These are phyloP conservation scores for Ptycholaimellus sp. DNA, from an alignment of 2,888 invertebrate species.

Conservation along the genomic window DNA sequence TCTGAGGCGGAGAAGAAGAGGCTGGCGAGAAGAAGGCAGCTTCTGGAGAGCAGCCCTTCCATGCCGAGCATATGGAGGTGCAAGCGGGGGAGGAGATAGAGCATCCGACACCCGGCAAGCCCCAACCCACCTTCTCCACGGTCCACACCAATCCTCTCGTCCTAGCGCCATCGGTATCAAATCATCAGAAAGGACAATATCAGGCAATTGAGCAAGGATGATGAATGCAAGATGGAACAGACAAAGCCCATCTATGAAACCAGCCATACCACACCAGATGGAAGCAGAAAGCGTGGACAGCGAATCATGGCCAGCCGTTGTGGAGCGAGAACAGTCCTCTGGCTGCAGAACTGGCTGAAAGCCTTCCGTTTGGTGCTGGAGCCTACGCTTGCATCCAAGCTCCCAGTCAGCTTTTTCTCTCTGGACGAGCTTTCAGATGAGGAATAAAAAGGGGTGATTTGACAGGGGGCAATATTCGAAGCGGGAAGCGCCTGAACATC, in stretches of 20 bases:
- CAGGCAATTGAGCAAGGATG: conserved; percentile 15
- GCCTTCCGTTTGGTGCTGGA: conserved; percentile 70
- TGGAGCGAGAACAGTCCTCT: conserved; percentile 31
- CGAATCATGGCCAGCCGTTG: too few relatives aligned
- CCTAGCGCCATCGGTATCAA: too few relatives aligned
- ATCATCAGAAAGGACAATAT: too few relatives aligned
- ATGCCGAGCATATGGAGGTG: background rate
- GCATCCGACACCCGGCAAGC: too few relatives aligned
- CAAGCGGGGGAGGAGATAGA: background rate
- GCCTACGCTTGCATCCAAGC: conserved; percentile 68
- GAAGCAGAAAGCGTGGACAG: conserved; percentile 4
- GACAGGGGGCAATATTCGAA: conserved; percentile 80
- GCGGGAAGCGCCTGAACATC: conserved; percentile 92
- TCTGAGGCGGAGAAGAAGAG: conserved; percentile 10
- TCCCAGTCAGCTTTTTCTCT: conserved; percentile 31
- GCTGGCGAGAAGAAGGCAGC: conserved; percentile 9
- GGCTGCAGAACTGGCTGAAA: conserved; percentile 68
- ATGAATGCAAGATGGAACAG: conserved; percentile 11
- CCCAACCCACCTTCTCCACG: conserved; percentile 6
- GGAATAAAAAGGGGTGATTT: background rate
- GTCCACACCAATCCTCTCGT: too few relatives aligned
- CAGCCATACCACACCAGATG: conserved; percentile 8
- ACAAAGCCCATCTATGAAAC: too few relatives aligned
- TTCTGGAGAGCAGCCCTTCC: background rate
- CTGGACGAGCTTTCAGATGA: too few relatives aligned